Evolutionary conservation across 2,888 invertebrate genomes (phyloP).

Genomic region (Eupeodes latifasciatus): DNA sequence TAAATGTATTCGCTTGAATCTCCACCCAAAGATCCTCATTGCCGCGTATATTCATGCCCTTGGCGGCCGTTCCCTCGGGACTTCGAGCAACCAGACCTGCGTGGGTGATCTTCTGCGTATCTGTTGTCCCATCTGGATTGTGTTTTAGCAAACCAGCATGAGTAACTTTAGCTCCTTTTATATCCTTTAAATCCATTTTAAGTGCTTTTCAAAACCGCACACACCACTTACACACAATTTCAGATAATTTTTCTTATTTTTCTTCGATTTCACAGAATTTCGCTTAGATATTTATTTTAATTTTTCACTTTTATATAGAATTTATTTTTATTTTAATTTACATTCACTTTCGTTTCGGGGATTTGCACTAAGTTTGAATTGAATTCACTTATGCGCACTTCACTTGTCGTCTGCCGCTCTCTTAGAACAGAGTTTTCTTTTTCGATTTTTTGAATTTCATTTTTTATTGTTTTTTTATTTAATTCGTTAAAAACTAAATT

Average conservation of each 20-base stretch:
- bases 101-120: constrained; percentile 87
- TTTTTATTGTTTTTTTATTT: constrained; percentile 28
- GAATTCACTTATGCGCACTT: constrained; percentile 14
- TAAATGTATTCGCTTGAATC: constrained; percentile 97
- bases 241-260: constrained; percentile 42
- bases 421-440: constrained; percentile 66
- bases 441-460: constrained; percentile 68
- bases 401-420: constrained; percentile 27
- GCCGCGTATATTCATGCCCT: constrained; percentile 97
- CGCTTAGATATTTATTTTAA: background rate
- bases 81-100: constrained; percentile 94
- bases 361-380: constrained; percentile 56
- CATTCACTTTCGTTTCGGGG: constrained; percentile 67
- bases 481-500: background rate
- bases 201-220: constrained; percentile 57
- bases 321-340: constrained; percentile 9
- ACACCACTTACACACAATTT: constrained; percentile 38
- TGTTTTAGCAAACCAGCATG: constrained; percentile 87
- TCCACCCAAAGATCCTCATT: constrained; percentile 98
- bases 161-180: constrained; percentile 86
- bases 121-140: constrained; percentile 86
- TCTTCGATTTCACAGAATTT: constrained; percentile 24
- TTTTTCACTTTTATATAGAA: background rate
- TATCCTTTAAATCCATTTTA: constrained; percentile 84
- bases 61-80: constrained; percentile 96